These are phyloP conservation scores for Cyclargus thomasi DNA, from an alignment of 1,140 invertebrate genomes.

Conservation along the genomic window DNA sequence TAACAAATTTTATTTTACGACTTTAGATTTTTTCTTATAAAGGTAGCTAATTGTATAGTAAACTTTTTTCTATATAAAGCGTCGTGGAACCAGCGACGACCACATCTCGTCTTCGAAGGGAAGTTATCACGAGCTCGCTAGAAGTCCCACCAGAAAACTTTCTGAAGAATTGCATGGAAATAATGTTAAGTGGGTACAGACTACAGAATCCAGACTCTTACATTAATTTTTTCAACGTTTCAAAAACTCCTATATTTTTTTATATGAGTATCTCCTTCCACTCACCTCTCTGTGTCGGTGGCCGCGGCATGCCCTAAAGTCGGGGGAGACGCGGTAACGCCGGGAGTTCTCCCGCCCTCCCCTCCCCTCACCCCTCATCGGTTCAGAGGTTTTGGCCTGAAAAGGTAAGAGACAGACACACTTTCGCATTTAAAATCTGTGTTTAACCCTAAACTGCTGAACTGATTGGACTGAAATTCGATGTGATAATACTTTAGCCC, in stretches of 20 bases:
- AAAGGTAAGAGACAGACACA: no score
- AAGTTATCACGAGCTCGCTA: conserved; percentile 41
- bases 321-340: conserved; percentile 46
- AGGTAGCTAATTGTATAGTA: neutral
- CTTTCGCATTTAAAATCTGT: no score
- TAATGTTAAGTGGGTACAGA: neutral
- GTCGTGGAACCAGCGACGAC: conserved; percentile 33
- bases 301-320: conserved; percentile 43
- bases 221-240: no score
- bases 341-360: conserved; percentile 19
- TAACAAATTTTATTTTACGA: no score
- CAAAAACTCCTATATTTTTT: no score
- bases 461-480: no score
- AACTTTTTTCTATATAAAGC: conserved; percentile 25
- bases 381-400: no score
- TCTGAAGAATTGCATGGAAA: neutral
- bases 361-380: conserved; percentile 21
- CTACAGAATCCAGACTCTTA: no score
- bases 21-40: no score
- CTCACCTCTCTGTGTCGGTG: conserved; percentile 35
- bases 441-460: no score
- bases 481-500: no score
- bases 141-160: conserved; percentile 16
- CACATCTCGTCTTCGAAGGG: conserved; percentile 42
- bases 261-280: neutral